Base-by-base conservation (phyloP, 2,113 vertebrate genomes). In the Siniperca knerii region DNA sequence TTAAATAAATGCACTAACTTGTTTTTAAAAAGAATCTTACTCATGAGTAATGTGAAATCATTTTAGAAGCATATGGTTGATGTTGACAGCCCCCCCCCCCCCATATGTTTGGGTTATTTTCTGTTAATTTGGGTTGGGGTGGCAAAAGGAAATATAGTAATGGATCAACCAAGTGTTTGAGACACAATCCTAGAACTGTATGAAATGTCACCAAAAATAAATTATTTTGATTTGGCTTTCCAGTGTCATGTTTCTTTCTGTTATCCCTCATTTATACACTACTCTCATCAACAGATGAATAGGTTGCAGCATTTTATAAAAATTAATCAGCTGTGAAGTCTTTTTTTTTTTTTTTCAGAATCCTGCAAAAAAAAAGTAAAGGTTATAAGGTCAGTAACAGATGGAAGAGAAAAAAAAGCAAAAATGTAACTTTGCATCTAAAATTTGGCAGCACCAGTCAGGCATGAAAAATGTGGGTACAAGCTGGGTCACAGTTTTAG, bases 191-290 rank as follows among this genome's bases (percentile, higher is more conserved):
- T 95, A 95, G 93, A 95, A 95, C 94, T 96, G 94, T 94, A 94
- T 94, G 93, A 95, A 92, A 94, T 94, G 94, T 95, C 95, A 95
- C 94, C 93, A 95, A 96, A 96, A 96, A 96, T 95, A 96, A 96
- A 96, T 96, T 96, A 96, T 96, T 96, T 96, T 96, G 95, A 95
- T 96, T 96, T 96, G 95, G 95, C 93, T 89, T 86, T 86, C 79
- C 25, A 79, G 92, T 89, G 85, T 94, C 79, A 6, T 33, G 20
- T 85, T 90, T 83, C 8, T 92, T 72, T 72, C 1, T 60, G 13
- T 4, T n/a, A 1, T 52, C 5, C 2, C 23, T 33, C 67, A 57
- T 75, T 42, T 42, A 8, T 20, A 16, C 1, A 18, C 15, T 2
- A 65, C 10, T 18, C 15, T 9, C 15, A 20, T 16, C 50, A 35